Evolutionary conservation across 2,113 vertebrate species (phyloP).

Genomic region (Leptosomus discolor): DNA sequence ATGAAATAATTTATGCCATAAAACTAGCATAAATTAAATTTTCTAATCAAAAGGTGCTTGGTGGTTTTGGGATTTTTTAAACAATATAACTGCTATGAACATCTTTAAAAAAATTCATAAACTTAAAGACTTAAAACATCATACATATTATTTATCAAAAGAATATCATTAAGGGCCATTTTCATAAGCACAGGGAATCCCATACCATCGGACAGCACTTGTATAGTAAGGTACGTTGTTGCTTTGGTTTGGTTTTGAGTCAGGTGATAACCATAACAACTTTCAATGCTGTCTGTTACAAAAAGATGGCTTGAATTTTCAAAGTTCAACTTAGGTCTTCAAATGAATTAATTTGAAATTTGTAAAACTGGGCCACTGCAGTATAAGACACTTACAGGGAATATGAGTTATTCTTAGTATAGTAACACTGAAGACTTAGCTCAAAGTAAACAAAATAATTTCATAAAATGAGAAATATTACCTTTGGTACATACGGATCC

Average conservation of each 20-base stretch:
- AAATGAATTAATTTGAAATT: neutral
- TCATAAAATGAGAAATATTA: constrained; percentile 42
- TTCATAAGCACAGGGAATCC: neutral
- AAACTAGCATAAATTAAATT: neutral
- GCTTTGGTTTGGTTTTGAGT: neutral
- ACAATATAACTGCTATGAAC: neutral
- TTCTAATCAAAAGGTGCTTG: neutral
- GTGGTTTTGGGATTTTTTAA: neutral
- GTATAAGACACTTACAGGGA: neutral
- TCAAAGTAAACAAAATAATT: neutral
- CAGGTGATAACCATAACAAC: neutral
- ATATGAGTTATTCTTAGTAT: neutral
- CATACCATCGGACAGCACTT: neutral
- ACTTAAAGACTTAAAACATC: neutral
- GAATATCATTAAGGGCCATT: neutral
- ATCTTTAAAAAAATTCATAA: neutral
- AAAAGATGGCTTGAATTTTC: neutral
- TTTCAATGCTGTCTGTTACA: neutral
- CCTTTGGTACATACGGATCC: constrained; percentile 97
- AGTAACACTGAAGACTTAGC: neutral
- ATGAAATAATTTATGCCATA: neutral
- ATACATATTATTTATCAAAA: neutral
- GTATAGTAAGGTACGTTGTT: neutral
- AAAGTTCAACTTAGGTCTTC: neutral
- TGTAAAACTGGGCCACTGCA: neutral